A percentile compares a stretch with the other conserved stretches of the same genome.
Evolutionary conservation across 1,140 invertebrate species (phyloP).

Genomic region (Drosophila sp.): DNA sequence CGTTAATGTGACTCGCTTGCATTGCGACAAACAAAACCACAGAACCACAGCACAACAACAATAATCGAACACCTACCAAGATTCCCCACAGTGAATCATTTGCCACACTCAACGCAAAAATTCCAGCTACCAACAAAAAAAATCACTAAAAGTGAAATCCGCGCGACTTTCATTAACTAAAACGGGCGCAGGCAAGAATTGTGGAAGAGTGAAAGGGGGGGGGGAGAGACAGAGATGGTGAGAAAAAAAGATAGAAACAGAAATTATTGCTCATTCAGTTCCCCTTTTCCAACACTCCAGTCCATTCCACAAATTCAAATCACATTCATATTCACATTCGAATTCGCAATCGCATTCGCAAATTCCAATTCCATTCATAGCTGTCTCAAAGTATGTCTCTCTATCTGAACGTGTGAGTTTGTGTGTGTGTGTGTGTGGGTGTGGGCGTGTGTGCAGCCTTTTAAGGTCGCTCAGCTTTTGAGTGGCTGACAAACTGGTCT

Average conservation of each 20-base stretch:
- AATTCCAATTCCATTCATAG: slow-evolving; percentile 49
- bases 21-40: slow-evolving; percentile 42
- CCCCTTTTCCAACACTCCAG: neutral
- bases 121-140: slow-evolving; percentile 17
- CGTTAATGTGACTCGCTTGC: slow-evolving; percentile 34
- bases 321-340: slow-evolving; percentile 2
- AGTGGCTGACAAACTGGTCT: slow-evolving; percentile 21
- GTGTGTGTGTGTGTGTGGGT: slow-evolving; percentile 12
- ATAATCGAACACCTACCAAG: slow-evolving; percentile 23
- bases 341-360: slow-evolving; percentile 28
- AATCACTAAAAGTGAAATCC: slow-evolving; percentile 42
- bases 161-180: slow-evolving; percentile 65
- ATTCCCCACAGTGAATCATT: slow-evolving; percentile 46
- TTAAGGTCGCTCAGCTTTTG: slow-evolving; percentile 27
- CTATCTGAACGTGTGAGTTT: slow-evolving; percentile 1
- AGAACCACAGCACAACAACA: slow-evolving; percentile 1
- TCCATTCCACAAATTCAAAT: slow-evolving; percentile 7
- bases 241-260: slow-evolving; percentile 5
- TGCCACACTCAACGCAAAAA: slow-evolving; percentile 18
- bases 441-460: slow-evolving; percentile 32
- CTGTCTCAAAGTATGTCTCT: slow-evolving; percentile 8
- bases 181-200: slow-evolving; percentile 13
- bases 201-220: neutral
- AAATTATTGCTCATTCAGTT: neutral
- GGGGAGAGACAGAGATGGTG: too few relatives aligned